Conservation (phyloP, 2,888 invertebrate genomes). For the Macaria notata region DNA sequence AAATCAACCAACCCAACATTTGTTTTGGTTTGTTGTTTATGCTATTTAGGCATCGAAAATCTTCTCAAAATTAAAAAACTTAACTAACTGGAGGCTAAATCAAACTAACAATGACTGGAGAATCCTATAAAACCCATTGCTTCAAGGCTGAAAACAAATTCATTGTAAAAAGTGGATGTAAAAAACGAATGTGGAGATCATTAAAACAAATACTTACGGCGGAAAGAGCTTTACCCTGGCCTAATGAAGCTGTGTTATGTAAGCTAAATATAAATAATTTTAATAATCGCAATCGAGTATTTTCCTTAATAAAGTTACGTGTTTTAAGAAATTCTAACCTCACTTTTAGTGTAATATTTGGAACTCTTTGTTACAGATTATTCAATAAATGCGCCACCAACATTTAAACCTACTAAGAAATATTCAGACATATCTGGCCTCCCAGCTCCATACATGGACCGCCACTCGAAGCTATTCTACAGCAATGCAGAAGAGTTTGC, state of each 20-base stretch:
- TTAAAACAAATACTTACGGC: constrained; percentile 93
- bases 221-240: constrained; percentile 90
- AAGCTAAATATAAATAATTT: constrained; percentile 44
- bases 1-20: too few species aligned
- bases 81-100: too few species aligned
- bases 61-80: too few species aligned
- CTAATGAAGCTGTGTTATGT: constrained; percentile 89
- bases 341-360: too few species aligned
- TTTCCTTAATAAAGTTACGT: too few species aligned
- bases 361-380: constrained; percentile 83
- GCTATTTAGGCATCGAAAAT: too few species aligned
- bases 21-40: too few species aligned
- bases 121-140: constrained; percentile 59
- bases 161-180: constrained; percentile 83
- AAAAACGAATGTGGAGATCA: constrained; percentile 93
- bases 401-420: constrained; percentile 94
- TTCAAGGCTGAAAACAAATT: constrained; percentile 78
- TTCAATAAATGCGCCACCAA: constrained; percentile 94
- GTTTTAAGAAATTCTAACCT: too few species aligned
- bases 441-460: constrained; percentile 93
- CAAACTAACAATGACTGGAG: constrained; percentile 50
- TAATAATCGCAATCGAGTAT: not conserved
- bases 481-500: constrained; percentile 94
- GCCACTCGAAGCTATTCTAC: constrained; percentile 93
- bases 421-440: constrained; percentile 96